phyloP scores from a whole-genome alignment of 2,888 invertebrate species.

The Schrankia costaestrigalis region DNA sequence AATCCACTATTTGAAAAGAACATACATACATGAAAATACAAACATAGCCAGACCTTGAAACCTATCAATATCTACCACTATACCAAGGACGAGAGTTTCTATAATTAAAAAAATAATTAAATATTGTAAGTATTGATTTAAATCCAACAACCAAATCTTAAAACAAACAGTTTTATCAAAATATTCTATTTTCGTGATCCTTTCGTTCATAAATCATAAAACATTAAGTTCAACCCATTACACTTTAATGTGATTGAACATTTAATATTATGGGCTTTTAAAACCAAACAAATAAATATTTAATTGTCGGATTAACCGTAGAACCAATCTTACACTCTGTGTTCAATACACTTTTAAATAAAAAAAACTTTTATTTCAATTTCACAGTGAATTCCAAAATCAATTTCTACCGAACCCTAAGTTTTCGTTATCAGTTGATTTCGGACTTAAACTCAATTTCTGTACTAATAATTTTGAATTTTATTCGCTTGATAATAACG shows the following conservation, averaged over 20 bases:
- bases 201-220: slow-evolving; percentile 35
- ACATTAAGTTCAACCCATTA: slow-evolving; percentile 46
- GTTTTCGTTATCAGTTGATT: slow-evolving; percentile 17
- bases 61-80: too few relatives aligned
- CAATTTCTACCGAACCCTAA: slow-evolving; percentile 63
- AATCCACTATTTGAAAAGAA: too few relatives aligned
- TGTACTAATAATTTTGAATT: slow-evolving; percentile 26
- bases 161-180: too few relatives aligned
- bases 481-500: slow-evolving; percentile 20
- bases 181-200: not conserved
- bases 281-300: slow-evolving; percentile 68
- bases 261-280: slow-evolving; percentile 53
- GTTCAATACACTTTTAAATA: slow-evolving; percentile 46
- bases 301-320: slow-evolving; percentile 57
- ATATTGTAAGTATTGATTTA: too few relatives aligned
- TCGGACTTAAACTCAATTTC: slow-evolving; percentile 29
- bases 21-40: too few relatives aligned
- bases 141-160: too few relatives aligned
- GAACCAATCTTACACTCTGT: slow-evolving; percentile 43
- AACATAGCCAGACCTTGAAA: too few relatives aligned
- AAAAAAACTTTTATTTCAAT: slow-evolving; percentile 66
- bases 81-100: too few relatives aligned
- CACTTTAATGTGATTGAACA: slow-evolving; percentile 37
- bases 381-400: slow-evolving; percentile 74
- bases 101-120: too few relatives aligned